phyloP scores from a whole-genome alignment of 2,797 vertebrate genomes.

The Echiichthys vipera region DNA sequence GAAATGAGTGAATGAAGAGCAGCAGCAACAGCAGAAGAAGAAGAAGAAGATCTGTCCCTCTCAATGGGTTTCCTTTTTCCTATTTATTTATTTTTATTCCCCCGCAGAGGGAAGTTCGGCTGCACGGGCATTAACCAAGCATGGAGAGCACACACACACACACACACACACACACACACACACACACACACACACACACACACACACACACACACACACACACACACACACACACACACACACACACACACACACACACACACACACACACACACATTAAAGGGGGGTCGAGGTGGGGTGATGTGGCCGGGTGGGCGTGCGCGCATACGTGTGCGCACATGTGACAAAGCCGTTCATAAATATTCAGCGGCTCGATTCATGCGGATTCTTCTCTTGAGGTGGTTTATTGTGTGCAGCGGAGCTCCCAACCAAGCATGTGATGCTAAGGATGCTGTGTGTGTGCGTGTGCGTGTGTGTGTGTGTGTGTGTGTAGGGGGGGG shows the following conservation, averaged over 20 bases:
- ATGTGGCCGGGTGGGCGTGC: neutral
- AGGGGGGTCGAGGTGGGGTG: too few species aligned
- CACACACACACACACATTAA: too few species aligned
- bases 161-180: slow-evolving; percentile 18
- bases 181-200: slow-evolving; percentile 41
- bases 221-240: slow-evolving; percentile 21
- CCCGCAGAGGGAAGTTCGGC: slow-evolving; percentile 58
- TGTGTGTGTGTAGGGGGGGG: neutral
- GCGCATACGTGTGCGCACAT: slow-evolving; percentile 68
- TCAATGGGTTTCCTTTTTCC: slow-evolving; percentile 44
- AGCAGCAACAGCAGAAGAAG: slow-evolving; percentile 7
- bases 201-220: slow-evolving; percentile 41
- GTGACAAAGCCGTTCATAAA: slow-evolving; percentile 82
- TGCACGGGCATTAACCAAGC: slow-evolving; percentile 62
- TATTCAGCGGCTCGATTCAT: slow-evolving; percentile 84
- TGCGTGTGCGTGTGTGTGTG: slow-evolving; percentile 23
- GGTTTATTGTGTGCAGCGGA: slow-evolving; percentile 78
- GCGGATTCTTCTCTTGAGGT: slow-evolving; percentile 77
- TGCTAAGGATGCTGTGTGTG: slow-evolving; percentile 48
- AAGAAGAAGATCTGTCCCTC: slow-evolving; percentile 24
- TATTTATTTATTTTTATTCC: neutral
- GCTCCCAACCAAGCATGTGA: slow-evolving; percentile 78
- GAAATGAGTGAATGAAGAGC: slow-evolving; percentile 60
- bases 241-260: too few species aligned
- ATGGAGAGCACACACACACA: slow-evolving; percentile 58